Evolutionary conservation across 1,140 invertebrate genomes (phyloP).

Genomic region (Euglossa dilemma): DNA sequence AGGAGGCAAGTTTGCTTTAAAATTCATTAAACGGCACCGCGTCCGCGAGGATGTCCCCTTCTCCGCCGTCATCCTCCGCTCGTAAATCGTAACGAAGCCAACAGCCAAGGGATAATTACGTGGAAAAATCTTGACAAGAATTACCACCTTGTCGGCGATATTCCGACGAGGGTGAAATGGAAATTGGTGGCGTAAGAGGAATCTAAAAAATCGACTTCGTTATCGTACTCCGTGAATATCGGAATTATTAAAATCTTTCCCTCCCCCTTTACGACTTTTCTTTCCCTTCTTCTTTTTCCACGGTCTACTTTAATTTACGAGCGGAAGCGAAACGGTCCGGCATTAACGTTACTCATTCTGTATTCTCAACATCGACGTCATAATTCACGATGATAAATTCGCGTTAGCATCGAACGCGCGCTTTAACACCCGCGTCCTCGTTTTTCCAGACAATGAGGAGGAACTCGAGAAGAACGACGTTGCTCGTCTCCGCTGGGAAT

Average conservation of each 20-base stretch:
- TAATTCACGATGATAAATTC: slow-evolving; percentile 70
- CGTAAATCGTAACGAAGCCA: slow-evolving; percentile 36
- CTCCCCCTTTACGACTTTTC: not conserved
- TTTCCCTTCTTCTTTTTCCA: slow-evolving; percentile 5
- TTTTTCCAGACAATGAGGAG: slow-evolving; percentile 71
- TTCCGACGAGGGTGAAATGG: not conserved
- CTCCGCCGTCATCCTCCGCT: not conserved
- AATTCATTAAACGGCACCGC: slow-evolving; percentile 6
- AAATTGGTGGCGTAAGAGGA: slow-evolving; percentile 24
- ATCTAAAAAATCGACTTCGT: slow-evolving; percentile 41
- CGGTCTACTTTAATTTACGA: slow-evolving; percentile 65
- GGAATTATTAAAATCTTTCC: slow-evolving; percentile 63
- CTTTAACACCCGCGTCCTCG: slow-evolving; percentile 53
- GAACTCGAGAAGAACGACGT: slow-evolving; percentile 59
- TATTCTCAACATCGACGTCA: slow-evolving; percentile 68
- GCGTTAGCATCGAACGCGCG: slow-evolving; percentile 63
- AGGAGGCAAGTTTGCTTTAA: slow-evolving; percentile 1
- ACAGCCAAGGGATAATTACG: slow-evolving; percentile 28
- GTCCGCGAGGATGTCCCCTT: not conserved
- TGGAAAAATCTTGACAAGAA: slow-evolving; percentile 41
- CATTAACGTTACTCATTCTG: slow-evolving; percentile 69
- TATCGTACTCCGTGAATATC: slow-evolving; percentile 53
- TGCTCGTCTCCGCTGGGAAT: slow-evolving; percentile 63
- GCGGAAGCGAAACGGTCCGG: slow-evolving; percentile 59
- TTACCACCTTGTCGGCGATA: slow-evolving; percentile 21